These are phyloP conservation scores for Orthonychiurus folsomi DNA, from an alignment of 2,888 invertebrate genomes.

Conservation along the genomic window DNA sequence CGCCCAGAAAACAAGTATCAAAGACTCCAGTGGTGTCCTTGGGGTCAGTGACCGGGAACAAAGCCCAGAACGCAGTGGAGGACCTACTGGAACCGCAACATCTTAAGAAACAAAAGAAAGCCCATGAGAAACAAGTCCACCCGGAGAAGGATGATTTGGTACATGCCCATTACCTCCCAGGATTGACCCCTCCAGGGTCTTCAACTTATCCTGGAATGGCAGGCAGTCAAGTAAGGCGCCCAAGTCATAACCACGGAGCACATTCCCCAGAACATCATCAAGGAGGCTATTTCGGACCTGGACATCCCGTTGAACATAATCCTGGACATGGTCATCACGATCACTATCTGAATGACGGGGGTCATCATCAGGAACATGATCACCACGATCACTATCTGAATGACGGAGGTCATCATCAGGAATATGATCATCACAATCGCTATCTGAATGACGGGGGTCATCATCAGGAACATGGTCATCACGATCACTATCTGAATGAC, in stretches of 20 bases:
- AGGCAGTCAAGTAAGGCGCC: no score
- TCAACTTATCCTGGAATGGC: no score
- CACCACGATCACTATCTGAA: not conserved
- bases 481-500: conserved; percentile 6
- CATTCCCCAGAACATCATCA: not conserved
- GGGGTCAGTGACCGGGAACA: not conserved
- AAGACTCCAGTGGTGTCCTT: not conserved
- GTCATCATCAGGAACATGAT: conserved; percentile 12
- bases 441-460: conserved; percentile 8
- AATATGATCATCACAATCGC: conserved; percentile 12
- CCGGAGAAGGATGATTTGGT: not conserved
- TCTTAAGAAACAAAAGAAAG: not conserved
- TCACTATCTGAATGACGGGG: not conserved
- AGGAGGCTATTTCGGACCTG: not conserved
- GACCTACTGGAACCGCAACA: not conserved
- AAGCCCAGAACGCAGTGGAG: not conserved
- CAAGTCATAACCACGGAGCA: not conserved
- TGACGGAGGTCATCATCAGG: conserved; percentile 10
- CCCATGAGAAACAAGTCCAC: not conserved
- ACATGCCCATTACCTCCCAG: not conserved
- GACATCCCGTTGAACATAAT: not conserved
- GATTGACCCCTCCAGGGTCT: not conserved
- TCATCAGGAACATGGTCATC: conserved; percentile 11
- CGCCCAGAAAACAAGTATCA: not conserved
- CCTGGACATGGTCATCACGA: conserved; percentile 1